These are phyloP conservation scores for Guaruba guarouba DNA, from an alignment of 2,113 vertebrate genomes.

Conservation along the genomic window DNA sequence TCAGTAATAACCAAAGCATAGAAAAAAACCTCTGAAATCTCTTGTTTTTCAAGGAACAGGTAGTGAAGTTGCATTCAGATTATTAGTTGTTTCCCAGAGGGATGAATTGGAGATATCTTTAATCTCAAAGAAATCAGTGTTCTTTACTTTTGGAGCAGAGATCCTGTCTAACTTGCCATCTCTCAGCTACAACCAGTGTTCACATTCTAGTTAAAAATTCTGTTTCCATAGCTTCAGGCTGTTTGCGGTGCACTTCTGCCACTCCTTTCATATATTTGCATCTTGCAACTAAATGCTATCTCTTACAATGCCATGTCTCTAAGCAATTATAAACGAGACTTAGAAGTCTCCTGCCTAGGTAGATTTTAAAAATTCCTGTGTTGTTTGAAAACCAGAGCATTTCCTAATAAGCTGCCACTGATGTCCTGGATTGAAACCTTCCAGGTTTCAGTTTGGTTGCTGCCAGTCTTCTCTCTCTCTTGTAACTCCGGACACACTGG, in stretches of 20 bases:
- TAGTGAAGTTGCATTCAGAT: not conserved
- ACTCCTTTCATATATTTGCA: not conserved
- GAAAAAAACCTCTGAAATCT: not conserved
- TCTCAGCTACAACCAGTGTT: not conserved
- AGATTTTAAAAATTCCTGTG: not conserved
- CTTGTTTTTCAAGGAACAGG: not conserved
- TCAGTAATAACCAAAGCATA: not conserved
- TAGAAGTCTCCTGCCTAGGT: not conserved
- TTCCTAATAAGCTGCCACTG: not conserved
- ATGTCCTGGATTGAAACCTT: not conserved
- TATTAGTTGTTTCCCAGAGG: not conserved
- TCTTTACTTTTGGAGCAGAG: not conserved
- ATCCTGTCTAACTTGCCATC: not conserved
- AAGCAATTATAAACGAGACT: not conserved
- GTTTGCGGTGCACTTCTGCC: not conserved
- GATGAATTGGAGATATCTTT: not conserved
- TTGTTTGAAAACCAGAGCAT: not conserved
- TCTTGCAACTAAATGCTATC: not conserved
- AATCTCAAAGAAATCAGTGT: not conserved
- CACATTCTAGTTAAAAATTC: not conserved
- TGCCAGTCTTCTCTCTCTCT: not conserved
- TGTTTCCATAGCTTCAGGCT: not conserved
- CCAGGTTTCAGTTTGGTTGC: not conserved
- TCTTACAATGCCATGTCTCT: not conserved
- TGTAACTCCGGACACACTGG: fast-evolving